phyloP scores from a whole-genome alignment of 2,113 vertebrate genomes.

The Paracanthobrama guichenoti region DNA sequence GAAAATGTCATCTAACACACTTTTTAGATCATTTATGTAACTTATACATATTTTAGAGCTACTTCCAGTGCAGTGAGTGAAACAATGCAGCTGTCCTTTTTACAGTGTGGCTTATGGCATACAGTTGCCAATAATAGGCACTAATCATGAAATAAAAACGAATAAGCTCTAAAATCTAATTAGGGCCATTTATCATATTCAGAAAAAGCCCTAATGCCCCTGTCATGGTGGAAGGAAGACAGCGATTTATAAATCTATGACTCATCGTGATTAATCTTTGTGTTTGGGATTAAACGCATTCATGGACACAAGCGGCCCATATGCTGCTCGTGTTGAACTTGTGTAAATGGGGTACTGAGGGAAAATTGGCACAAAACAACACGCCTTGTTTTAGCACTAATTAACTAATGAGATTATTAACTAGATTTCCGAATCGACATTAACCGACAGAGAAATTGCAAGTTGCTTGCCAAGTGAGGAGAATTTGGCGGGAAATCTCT shows the following conservation, averaged over 20 bases:
- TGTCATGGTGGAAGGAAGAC: conserved; percentile 14
- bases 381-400: conserved; percentile 19
- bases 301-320: not conserved
- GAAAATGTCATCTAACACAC: not conserved
- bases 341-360: conserved; percentile 5
- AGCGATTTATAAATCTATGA: conserved; percentile 31
- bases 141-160: not conserved
- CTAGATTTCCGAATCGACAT: conserved; percentile 17
- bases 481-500: not conserved
- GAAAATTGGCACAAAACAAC: conserved; percentile 29
- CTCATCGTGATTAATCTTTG: conserved; percentile 47
- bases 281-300: conserved; percentile 49
- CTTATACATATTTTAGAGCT: not conserved
- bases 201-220: not conserved
- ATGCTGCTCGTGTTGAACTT: conserved; percentile 11
- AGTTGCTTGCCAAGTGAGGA: conserved; percentile 7
- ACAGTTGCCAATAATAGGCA: not conserved
- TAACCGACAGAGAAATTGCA: not conserved
- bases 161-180: conserved; percentile 13
- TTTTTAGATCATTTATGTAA: not conserved
- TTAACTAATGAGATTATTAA: conserved; percentile 46
- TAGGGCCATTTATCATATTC: conserved; percentile 35
- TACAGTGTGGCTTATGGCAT: not conserved
- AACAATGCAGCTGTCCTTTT: not conserved
- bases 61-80: not conserved